Percentiles rank a stretch among this genome's conserved stretches.
phyloP scores from a whole-genome alignment of 2,113 vertebrate species.

The Tretioscincus oriximinensis region DNA sequence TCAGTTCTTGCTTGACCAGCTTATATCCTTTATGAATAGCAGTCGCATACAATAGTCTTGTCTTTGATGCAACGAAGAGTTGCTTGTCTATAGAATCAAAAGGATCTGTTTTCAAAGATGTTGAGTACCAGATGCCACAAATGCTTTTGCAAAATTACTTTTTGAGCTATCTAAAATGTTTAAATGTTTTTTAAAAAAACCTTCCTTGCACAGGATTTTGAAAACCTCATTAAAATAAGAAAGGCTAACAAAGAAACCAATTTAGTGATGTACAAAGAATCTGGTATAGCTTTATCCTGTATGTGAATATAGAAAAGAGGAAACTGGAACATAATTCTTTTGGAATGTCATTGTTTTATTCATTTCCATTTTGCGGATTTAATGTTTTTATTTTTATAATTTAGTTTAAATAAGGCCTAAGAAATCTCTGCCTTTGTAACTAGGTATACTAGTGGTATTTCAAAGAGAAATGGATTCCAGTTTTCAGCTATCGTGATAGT shows the following conservation, averaged over 20 bases:
- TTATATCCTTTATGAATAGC: slow-evolving; percentile 27
- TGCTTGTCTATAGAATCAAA: slow-evolving; percentile 12
- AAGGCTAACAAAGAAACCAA: too few species aligned
- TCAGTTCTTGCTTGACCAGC: slow-evolving; percentile 19
- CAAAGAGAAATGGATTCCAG: background rate
- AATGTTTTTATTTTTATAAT: too few species aligned
- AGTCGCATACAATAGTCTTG: rapidly evolving
- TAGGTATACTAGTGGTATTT: background rate
- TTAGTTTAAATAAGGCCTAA: background rate
- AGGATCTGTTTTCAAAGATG: background rate
- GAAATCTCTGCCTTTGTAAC: background rate
- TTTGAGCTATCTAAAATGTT: background rate
- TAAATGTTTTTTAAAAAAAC: background rate
- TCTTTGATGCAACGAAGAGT: background rate
- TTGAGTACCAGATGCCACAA: background rate
- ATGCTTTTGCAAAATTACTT: slow-evolving; percentile 7
- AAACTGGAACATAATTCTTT: too few species aligned
- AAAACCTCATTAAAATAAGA: too few species aligned
- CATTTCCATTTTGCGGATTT: too few species aligned
- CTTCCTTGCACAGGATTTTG: too few species aligned
- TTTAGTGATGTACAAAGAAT: too few species aligned
- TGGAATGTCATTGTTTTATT: too few species aligned
- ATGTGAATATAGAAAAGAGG: too few species aligned
- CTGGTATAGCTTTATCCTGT: too few species aligned
- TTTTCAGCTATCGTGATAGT: background rate